Percentiles rank a stretch among this genome's conserved stretches.
These are phyloP conservation scores for Bungarus multicinctus DNA, from an alignment of 2,113 vertebrate species.

Conservation along the genomic window DNA sequence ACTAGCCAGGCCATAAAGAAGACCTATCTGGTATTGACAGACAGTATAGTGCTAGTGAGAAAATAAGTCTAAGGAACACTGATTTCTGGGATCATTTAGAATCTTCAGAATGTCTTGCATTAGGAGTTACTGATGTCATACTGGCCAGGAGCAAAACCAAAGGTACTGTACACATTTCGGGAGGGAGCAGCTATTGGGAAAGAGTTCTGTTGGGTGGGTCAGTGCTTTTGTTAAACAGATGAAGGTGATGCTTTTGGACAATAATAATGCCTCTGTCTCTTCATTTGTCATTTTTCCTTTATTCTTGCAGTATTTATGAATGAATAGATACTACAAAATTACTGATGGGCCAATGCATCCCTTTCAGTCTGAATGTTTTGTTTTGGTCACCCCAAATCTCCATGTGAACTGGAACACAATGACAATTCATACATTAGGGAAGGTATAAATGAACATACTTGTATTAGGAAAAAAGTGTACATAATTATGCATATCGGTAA, in stretches of 20 bases:
- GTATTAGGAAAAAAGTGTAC: background rate
- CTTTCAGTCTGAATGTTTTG: background rate
- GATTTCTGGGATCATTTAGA: background rate
- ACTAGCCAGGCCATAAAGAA: background rate
- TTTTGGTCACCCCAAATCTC: background rate
- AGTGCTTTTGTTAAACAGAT: background rate
- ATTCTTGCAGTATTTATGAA: background rate
- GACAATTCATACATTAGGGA: background rate
- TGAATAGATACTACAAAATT: background rate
- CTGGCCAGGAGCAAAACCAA: no score
- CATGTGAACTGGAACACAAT: background rate
- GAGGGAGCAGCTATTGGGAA: background rate
- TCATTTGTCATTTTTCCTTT: background rate
- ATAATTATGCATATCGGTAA: background rate
- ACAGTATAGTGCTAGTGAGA: background rate
- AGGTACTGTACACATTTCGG: background rate
- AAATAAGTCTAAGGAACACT: background rate
- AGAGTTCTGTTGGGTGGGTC: background rate
- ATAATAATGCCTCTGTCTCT: background rate
- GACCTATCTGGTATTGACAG: background rate
- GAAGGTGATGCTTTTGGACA: no score
- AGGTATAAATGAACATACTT: background rate
- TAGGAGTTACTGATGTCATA: background rate
- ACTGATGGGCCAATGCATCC: background rate
- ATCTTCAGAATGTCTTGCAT: background rate